phyloP scores from a whole-genome alignment of 1,140 invertebrate genomes.

The Aplysia californica region DNA sequence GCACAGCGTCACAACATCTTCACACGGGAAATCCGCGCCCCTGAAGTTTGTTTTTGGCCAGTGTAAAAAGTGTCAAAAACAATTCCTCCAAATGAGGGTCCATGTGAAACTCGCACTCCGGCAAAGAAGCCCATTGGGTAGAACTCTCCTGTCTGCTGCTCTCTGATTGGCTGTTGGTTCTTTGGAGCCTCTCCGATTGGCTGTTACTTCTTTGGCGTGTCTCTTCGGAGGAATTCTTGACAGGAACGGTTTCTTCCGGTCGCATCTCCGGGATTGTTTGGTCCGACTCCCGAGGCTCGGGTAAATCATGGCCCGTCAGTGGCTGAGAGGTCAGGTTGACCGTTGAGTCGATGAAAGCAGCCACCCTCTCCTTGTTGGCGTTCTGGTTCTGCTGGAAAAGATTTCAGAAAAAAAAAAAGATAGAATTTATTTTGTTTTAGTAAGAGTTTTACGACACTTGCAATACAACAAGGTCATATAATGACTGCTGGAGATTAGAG shows the following conservation, averaged over 20 bases:
- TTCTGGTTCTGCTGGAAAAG: constrained; percentile 31
- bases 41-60: constrained; percentile 37
- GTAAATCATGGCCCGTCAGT: background rate
- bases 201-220: background rate
- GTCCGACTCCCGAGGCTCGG: background rate
- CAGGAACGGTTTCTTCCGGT: background rate
- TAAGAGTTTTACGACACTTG: too few relatives aligned
- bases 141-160: background rate
- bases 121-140: constrained; percentile 4
- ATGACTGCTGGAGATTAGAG: background rate
- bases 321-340: constrained; percentile 24
- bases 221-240: background rate
- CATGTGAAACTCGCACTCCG: constrained; percentile 43
- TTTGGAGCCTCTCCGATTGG: background rate
- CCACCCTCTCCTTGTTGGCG: constrained; percentile 46
- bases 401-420: background rate
- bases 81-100: constrained; percentile 29
- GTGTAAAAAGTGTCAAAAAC: constrained; percentile 43
- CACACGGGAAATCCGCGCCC: constrained; percentile 44
- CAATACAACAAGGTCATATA: background rate
- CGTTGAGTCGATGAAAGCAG: constrained; percentile 50
- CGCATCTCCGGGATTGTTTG: background rate
- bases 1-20: too few relatives aligned
- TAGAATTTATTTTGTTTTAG: background rate
- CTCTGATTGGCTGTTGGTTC: constrained; percentile 36